Conservation (phyloP, 1,140 invertebrate species). For the Choristoneura fumiferana region DNA sequence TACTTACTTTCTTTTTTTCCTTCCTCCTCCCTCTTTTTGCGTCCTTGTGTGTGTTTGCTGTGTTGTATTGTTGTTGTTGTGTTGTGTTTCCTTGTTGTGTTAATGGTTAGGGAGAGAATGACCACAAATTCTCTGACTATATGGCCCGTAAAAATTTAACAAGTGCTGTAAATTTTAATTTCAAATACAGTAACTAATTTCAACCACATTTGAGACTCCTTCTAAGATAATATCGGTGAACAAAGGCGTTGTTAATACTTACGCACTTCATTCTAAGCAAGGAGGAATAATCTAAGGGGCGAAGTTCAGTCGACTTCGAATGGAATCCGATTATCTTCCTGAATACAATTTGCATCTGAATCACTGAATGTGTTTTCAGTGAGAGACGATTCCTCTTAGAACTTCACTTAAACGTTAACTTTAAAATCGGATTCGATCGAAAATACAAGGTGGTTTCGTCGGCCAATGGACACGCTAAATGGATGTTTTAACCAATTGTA, state of each 20-base stretch:
- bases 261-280: slow-evolving; percentile 7
- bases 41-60: too few species aligned
- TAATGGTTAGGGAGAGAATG: too few species aligned
- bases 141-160: too few species aligned
- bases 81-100: too few species aligned
- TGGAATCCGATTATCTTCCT: slow-evolving; percentile 18
- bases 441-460: not conserved
- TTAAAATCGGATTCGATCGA: not conserved
- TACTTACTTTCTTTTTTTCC: too few species aligned
- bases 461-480: too few species aligned
- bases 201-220: not conserved
- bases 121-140: too few species aligned
- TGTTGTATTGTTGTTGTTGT: too few species aligned
- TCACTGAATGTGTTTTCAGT: slow-evolving; percentile 12
- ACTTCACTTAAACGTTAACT: slow-evolving; percentile 1
- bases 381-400: not conserved
- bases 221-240: not conserved
- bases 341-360: slow-evolving; percentile 19
- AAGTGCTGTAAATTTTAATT: not conserved
- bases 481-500: too few species aligned
- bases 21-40: too few species aligned
- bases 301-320: slow-evolving; percentile 13
- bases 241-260: slow-evolving; percentile 16
- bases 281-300: slow-evolving; percentile 12
- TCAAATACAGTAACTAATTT: not conserved